Base-by-base conservation (phyloP, 2,797 vertebrate species). In the Sebastes matsubarae region DNA sequence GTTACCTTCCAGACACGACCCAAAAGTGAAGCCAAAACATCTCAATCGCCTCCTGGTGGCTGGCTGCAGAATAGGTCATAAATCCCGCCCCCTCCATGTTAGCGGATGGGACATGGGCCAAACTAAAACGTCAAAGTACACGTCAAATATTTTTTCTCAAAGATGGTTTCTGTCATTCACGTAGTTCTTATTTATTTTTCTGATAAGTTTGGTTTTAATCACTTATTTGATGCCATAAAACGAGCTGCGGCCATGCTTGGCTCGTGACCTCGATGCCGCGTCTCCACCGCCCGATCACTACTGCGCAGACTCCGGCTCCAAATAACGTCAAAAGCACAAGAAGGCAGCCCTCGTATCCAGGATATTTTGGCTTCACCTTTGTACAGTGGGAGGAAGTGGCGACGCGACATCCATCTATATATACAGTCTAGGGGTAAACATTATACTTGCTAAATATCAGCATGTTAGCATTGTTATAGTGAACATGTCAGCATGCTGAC, bases 31-130 rank as follows among this genome's bases (percentile, higher is more conserved):
- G 16, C 7, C 42, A 46, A 46, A 46, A 18, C 20, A 52, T 52
- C 8, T 52, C 2, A 1, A n/a, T n/a, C 20, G 4, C 50, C 20
- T 0, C 50, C 0, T 52, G 50, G 50, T 52, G 8, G 50, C 20
- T 52, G 50, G 50, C 50, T 52, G 50, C 50, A 52, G 50, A 4
- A n/a, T 52, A n/a, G 42, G 16, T 46, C 42, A 46, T 20, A 46
- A 4, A 46, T 8, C 42, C 7, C 16, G 42, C 42, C 42, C 16
- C 42, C 16, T 46, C 42, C 16, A 18, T 46, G 16, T 46, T 2
- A 42, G 14, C 38, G 38, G 14, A 16, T 42, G 38, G 38, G 6
- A 42, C 14, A 42, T 42, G 38, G 36, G 12, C 36, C 36, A 38
- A 38, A 38, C 36, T 38, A 38, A 38, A 38, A 38, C 5, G 13